These are phyloP conservation scores for Caenorhabditis latens DNA, from an alignment of 1,140 invertebrate genomes.

Conservation along the genomic window DNA sequence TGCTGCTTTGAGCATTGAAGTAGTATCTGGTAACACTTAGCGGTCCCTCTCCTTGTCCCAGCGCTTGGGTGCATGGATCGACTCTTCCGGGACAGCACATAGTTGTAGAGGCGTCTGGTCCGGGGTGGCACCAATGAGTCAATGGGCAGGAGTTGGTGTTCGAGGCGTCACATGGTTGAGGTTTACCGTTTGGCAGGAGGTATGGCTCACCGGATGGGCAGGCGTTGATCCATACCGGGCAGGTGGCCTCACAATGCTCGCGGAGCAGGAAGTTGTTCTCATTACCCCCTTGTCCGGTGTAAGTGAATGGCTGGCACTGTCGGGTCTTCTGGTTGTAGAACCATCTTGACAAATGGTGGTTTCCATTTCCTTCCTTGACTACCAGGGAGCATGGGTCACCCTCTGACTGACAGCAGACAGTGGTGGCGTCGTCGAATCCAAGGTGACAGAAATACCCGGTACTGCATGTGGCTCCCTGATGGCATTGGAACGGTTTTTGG, in stretches of 20 bases:
- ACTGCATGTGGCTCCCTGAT: constrained; percentile 63
- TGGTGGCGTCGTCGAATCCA: constrained; percentile 69
- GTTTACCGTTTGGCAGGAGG: constrained; percentile 64
- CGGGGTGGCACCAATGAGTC: constrained; percentile 75
- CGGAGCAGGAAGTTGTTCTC: constrained; percentile 71
- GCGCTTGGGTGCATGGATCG: constrained; percentile 68
- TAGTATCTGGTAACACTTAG: constrained; percentile 63
- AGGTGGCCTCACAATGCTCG: constrained; percentile 71
- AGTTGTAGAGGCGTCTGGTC: constrained; percentile 64
- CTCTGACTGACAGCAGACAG: constrained; percentile 70
- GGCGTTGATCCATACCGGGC: constrained; percentile 67
- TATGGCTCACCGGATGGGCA: constrained; percentile 71
- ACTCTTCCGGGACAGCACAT: constrained; percentile 74
- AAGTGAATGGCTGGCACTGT: constrained; percentile 70
- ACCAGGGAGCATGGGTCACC: constrained; percentile 58
- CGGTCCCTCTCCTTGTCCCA: constrained; percentile 68
- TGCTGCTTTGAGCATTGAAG: constrained; percentile 69
- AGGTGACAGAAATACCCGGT: constrained; percentile 69
- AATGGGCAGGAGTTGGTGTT: constrained; percentile 64
- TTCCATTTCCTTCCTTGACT: constrained; percentile 70
- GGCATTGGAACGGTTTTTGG: constrained; percentile 65
- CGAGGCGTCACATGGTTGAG: constrained; percentile 67
- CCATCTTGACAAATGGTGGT: constrained; percentile 71
- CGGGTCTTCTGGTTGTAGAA: constrained; percentile 67
- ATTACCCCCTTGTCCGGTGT: constrained; percentile 69